Conservation (phyloP, 2,113 vertebrate genomes). For the Varanus salvator region DNA sequence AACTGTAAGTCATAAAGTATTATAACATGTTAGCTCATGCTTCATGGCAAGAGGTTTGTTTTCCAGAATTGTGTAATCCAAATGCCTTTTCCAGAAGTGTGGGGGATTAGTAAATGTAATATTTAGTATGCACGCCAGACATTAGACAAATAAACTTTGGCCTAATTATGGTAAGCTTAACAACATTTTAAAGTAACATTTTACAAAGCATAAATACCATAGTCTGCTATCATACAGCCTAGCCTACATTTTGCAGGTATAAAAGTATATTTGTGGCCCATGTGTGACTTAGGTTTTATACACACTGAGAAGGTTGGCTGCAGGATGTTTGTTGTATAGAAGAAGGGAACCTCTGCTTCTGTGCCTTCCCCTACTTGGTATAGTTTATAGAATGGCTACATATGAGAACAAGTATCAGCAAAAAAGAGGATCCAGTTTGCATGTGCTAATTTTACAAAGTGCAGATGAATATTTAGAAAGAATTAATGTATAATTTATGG, state of each 20-base stretch:
- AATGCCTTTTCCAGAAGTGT: conserved; percentile 80
- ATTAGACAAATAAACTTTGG: conserved; percentile 16
- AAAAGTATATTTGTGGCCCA: conserved; percentile 44
- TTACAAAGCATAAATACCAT: conserved; percentile 22
- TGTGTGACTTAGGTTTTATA: conserved; percentile 59
- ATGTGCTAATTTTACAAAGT: too few relatives aligned
- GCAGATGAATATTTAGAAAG: too few relatives aligned
- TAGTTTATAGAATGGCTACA: not conserved
- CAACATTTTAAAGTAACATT: conserved; percentile 22
- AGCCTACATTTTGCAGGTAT: conserved; percentile 8
- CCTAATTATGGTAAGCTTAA: conserved; percentile 2
- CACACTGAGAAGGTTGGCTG: conserved; percentile 49
- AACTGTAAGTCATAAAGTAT: conserved; percentile 62
- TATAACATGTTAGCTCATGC: conserved; percentile 79
- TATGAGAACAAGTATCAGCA: too few relatives aligned
- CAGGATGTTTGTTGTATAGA: conserved; percentile 63
- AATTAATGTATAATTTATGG: too few relatives aligned
- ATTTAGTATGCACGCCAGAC: conserved; percentile 56
- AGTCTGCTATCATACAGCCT: conserved; percentile 29
- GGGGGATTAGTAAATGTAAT: conserved; percentile 63
- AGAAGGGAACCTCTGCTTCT: too few relatives aligned
- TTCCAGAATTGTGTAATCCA: conserved; percentile 79
- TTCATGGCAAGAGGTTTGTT: conserved; percentile 77
- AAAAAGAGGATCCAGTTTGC: too few relatives aligned
- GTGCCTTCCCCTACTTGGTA: not conserved